Base-by-base conservation (phyloP, 2,113 vertebrate species). In the Tamias sibiricus region DNA sequence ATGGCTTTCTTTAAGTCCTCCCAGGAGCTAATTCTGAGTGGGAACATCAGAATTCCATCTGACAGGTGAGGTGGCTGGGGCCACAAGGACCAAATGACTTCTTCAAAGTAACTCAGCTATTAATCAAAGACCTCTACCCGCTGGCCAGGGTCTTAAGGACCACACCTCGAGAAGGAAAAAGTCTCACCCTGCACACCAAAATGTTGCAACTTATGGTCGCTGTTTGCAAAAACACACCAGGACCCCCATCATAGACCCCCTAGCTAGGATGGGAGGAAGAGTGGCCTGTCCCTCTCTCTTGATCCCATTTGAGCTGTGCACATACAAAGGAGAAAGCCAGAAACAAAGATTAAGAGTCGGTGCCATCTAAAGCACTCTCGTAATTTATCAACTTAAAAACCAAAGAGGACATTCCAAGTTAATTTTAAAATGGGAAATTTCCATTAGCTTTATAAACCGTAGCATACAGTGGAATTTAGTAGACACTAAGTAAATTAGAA, bases 391-490 rank as follows among this genome's bases (percentile, higher is more conserved):
- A 47, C 42, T 75, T 75, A 91, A 80, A 91, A 88, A 54, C 77
- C 69, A 82, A 62, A 1, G 2, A 85, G 57, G 87, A 69, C 71
- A 66, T 76, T 91, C 69, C 64, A 72, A 87, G 74, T 80, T 88
- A 52, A 87, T 97, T 88, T 96, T 42, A 79, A 96, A 97, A 86
- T 57, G 64, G 93, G 81, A 96, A 93, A 54, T 91, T 97, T 94
- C 95, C 96, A 95, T 91, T 79, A 87, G 79, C 89, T 42, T 81
- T 42, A 57, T 85, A 64, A 91, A 57, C 49, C 71, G 64, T 75
- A 30, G 89, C 32, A 1, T 64, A 79, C 74, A 47, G 82, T 69
- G 44, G 95, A 82, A 87, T 83, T 94, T 44, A 84, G 95, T 16
- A 96, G 91, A 94, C 59, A 68, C 84, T 26, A 81, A 85, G 85